Evolutionary conservation across 1,140 invertebrate genomes (phyloP).

Genomic region (Reticulitermes speratus): DNA sequence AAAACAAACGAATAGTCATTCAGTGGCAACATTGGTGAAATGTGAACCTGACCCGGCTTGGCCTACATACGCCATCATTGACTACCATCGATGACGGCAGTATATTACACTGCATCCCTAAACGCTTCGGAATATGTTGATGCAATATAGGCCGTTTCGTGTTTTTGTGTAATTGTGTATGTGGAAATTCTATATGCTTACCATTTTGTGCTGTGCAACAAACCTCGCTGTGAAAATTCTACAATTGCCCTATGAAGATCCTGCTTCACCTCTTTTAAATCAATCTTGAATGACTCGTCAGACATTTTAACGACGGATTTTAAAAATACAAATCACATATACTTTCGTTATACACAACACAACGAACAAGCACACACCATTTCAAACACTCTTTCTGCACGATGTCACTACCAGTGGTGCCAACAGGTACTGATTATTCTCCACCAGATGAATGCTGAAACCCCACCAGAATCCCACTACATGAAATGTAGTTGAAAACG

Average conservation of each 20-base stretch:
- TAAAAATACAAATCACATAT: no score
- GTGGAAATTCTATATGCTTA: slow-evolving; percentile 39
- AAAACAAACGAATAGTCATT: no score
- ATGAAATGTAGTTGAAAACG: no score
- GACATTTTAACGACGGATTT: slow-evolving; percentile 10
- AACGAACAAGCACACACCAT: no score
- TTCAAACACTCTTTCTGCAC: no score
- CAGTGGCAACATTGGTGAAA: no score
- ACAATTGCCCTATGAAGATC: slow-evolving; percentile 65
- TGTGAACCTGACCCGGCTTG: not conserved
- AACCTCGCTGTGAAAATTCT: slow-evolving; percentile 68
- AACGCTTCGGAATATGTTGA: not conserved
- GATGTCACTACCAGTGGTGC: no score
- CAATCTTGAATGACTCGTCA: slow-evolving; percentile 34
- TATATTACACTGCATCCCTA: not conserved
- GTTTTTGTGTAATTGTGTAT: not conserved
- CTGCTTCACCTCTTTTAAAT: slow-evolving; percentile 53
- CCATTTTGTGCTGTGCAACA: slow-evolving; percentile 76
- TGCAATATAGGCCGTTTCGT: not conserved
- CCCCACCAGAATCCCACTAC: no score
- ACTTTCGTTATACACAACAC: no score
- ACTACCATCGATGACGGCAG: not conserved
- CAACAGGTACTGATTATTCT: no score
- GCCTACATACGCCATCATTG: not conserved
- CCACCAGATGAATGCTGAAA: no score